Conservation (phyloP, 2,888 invertebrate genomes). For the Eretmocerus hayati region DNA sequence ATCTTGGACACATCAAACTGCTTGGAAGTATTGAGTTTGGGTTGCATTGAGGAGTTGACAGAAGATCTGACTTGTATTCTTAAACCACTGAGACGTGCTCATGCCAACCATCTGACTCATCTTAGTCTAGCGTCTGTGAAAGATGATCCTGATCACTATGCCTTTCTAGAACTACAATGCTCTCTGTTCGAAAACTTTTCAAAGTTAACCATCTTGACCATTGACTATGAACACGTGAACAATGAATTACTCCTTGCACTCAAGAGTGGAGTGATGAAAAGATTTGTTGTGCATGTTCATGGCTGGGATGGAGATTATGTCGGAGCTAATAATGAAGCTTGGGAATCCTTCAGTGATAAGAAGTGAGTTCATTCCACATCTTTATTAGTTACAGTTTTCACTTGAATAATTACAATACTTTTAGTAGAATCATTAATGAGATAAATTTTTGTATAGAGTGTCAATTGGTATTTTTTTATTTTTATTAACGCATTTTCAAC, state of each 20-base stretch:
- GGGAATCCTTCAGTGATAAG: conserved; percentile 53
- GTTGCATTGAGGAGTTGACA: conserved; percentile 52
- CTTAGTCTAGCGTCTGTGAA: conserved; percentile 67
- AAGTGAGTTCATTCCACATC: conserved; percentile 43
- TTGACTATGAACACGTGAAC: conserved; percentile 54
- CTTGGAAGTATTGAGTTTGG: conserved; percentile 50
- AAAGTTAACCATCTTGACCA: conserved; percentile 45
- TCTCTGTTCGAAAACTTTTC: conserved; percentile 54
- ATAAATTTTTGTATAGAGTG: no score
- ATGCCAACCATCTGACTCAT: conserved; percentile 54
- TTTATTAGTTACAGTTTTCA: background rate
- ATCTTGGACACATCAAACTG: conserved; percentile 47
- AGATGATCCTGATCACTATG: conserved; percentile 64
- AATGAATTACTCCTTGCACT: conserved; percentile 50
- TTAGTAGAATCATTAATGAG: conserved; percentile 1
- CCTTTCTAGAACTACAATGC: conserved; percentile 52
- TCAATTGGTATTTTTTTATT: background rate
- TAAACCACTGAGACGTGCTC: conserved; percentile 45
- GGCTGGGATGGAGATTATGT: conserved; percentile 58
- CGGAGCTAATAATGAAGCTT: conserved; percentile 59
- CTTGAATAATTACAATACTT: conserved; percentile 9
- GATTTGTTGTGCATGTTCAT: conserved; percentile 64
- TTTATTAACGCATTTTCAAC: no score
- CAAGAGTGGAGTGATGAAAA: conserved; percentile 47
- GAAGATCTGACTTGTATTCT: conserved; percentile 46